These are phyloP conservation scores for Glossophaga mutica DNA, from an alignment of 2,797 vertebrate genomes.

Conservation along the genomic window DNA sequence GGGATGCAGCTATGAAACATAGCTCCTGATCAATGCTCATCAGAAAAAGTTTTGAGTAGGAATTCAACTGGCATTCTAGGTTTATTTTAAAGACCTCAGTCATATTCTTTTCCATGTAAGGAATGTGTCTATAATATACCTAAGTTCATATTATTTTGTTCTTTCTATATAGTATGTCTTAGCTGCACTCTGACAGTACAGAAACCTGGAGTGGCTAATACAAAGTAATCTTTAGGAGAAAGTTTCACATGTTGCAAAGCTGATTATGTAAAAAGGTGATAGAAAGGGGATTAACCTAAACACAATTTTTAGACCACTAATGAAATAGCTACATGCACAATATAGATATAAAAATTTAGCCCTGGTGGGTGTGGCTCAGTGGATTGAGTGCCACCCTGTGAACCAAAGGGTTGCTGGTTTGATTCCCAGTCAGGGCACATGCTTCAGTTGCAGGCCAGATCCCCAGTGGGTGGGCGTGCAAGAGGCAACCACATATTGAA, in stretches of 20 bases:
- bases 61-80: background rate
- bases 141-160: background rate
- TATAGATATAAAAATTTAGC: background rate
- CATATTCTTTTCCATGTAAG: background rate
- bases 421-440: too few relatives aligned
- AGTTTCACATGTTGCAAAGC: background rate
- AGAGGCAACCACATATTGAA: too few relatives aligned
- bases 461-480: too few relatives aligned
- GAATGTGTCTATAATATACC: background rate
- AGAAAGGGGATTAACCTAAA: background rate
- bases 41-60: background rate
- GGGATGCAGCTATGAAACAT: background rate
- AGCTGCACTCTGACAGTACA: background rate
- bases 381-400: too few relatives aligned
- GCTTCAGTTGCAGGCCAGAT: too few relatives aligned
- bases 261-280: background rate
- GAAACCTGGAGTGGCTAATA: background rate
- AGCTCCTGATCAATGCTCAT: background rate
- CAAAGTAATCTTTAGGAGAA: background rate
- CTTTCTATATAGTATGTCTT: background rate
- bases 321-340: conserved; percentile 9
- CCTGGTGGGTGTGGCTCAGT: too few relatives aligned
- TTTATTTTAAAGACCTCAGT: background rate
- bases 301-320: background rate
- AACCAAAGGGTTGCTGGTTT: too few relatives aligned